Evolutionary conservation across 2,113 vertebrate species (phyloP).

Genomic region (Arvicanthis niloticus): DNA sequence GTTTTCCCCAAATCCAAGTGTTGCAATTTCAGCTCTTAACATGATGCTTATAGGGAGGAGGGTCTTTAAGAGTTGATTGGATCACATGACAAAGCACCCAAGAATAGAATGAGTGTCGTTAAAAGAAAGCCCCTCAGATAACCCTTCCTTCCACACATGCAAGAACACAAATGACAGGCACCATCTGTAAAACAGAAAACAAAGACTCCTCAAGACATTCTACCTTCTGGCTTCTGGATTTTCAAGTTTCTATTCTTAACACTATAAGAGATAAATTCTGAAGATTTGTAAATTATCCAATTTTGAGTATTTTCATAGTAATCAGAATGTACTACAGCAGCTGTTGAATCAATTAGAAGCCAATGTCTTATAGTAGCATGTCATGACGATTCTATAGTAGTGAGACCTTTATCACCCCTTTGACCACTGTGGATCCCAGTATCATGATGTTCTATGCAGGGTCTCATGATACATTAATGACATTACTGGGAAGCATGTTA

Average conservation of each 20-base stretch:
- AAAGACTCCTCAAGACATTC: neutral
- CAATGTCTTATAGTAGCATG: neutral
- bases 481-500: neutral
- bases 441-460: neutral
- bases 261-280: neutral
- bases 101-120: neutral
- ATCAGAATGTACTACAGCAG: neutral
- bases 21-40: neutral
- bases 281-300: neutral
- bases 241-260: neutral
- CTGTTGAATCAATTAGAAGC: neutral
- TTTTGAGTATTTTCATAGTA: neutral
- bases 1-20: neutral
- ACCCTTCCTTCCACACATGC: fast-evolving
- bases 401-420: neutral
- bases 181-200: neutral
- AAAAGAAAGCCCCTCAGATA: neutral
- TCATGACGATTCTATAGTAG: neutral
- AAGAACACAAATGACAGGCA: neutral
- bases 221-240: neutral
- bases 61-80: neutral
- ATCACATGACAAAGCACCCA: neutral
- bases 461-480: neutral
- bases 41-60: neutral
- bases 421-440: neutral